These are phyloP conservation scores for Colostygia pectinataria DNA, from an alignment of 2,888 invertebrate genomes.

Conservation along the genomic window DNA sequence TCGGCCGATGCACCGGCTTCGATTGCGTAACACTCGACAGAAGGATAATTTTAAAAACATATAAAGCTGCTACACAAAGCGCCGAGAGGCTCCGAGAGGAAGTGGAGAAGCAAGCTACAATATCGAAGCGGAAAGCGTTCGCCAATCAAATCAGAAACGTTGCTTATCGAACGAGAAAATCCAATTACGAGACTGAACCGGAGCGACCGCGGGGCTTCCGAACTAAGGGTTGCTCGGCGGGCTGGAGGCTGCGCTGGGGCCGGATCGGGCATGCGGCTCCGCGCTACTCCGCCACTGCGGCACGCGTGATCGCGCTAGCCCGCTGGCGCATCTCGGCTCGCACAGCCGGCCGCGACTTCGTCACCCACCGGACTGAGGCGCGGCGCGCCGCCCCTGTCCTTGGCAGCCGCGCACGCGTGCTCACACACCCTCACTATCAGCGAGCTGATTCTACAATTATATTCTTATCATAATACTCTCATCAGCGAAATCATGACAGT, in stretches of 20 bases:
- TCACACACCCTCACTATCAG: conserved; percentile 65
- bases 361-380: conserved; percentile 77
- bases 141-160: conserved; percentile 76
- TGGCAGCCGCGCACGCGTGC: conserved; percentile 71
- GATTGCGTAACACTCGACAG: conserved; percentile 69
- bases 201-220: conserved; percentile 77
- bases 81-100: conserved; percentile 55
- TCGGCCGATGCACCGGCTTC: conserved; percentile 65
- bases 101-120: conserved; percentile 70
- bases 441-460: conserved; percentile 49
- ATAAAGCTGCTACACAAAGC: conserved; percentile 71
- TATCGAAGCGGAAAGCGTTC: conserved; percentile 77
- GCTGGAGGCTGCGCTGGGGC: conserved; percentile 49
- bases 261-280: conserved; percentile 68
- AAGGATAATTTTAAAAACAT: conserved; percentile 51
- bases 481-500: conserved; percentile 28
- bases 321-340: conserved; percentile 30
- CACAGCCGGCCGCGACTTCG: conserved; percentile 70
- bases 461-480: conserved; percentile 36
- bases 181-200: conserved; percentile 81
- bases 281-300: conserved; percentile 59
- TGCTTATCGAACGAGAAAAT: conserved; percentile 78
- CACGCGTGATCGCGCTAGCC: conserved; percentile 56
- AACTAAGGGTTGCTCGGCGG: conserved; percentile 71
- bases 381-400: conserved; percentile 69